A percentile compares a stretch with the other conserved stretches of the same genome.
Evolutionary conservation across 2,797 vertebrate species (phyloP).

Genomic region (Eulemur mongoz): DNA sequence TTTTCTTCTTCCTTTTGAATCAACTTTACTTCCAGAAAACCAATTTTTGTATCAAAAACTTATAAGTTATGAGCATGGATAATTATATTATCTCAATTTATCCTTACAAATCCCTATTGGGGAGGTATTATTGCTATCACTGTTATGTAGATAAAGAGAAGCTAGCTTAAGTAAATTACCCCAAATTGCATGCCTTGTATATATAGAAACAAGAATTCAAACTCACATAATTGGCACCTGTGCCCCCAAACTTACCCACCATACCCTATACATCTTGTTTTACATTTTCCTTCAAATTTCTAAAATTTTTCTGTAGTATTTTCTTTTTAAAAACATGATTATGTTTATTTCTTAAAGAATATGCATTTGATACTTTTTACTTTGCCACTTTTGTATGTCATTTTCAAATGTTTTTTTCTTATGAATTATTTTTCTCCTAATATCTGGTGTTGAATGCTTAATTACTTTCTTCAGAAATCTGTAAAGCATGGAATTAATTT

Average conservation of each 20-base stretch:
- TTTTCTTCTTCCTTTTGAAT: background rate
- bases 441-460: background rate
- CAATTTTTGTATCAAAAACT: background rate
- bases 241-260: background rate
- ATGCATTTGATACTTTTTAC: background rate
- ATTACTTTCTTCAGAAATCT: conserved; percentile 23
- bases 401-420: background rate
- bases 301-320: background rate
- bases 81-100: background rate
- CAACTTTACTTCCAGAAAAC: background rate
- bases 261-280: background rate
- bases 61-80: background rate
- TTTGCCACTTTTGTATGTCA: background rate
- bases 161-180: background rate
- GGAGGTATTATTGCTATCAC: background rate
- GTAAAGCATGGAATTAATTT: background rate
- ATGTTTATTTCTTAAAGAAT: background rate
- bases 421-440: background rate
- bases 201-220: background rate
- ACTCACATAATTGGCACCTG: background rate
- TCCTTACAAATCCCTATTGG: background rate
- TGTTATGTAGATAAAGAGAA: background rate
- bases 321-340: background rate
- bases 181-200: background rate
- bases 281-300: background rate